phyloP scores from a whole-genome alignment of 2,113 vertebrate genomes.

The Smithornis capensis region DNA sequence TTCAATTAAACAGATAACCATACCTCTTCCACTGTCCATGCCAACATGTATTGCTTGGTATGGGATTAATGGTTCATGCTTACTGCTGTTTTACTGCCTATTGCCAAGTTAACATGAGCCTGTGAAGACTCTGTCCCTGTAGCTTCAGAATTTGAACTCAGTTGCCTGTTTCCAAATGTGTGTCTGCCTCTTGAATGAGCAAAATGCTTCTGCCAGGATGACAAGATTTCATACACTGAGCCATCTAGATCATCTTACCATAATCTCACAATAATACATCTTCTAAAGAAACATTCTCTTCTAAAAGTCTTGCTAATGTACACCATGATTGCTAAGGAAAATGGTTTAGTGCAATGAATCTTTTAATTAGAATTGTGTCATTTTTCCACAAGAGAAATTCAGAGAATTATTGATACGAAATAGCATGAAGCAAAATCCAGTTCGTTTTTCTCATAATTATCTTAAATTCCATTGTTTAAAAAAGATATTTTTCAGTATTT shows the following conservation, averaged over 20 bases:
- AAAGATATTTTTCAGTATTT: background rate
- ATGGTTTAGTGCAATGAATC: background rate
- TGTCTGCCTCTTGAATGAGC: background rate
- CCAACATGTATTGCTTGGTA: background rate
- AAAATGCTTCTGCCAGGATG: background rate
- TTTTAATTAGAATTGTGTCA: background rate
- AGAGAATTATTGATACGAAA: background rate
- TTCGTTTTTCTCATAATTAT: background rate
- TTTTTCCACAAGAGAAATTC: background rate
- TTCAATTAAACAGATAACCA: background rate
- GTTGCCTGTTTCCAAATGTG: background rate
- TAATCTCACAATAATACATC: background rate
- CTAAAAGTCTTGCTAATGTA: background rate
- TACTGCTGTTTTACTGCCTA: background rate
- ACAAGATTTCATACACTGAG: background rate
- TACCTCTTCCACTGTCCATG: background rate
- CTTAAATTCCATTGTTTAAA: background rate
- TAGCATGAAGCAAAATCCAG: background rate
- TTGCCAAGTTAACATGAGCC: background rate
- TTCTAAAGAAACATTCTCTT: constrained; percentile 12
- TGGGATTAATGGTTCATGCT: background rate
- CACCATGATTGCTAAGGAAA: background rate
- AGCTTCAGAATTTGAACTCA: background rate
- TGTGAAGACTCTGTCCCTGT: background rate
- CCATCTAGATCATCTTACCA: constrained; percentile 1